Base-by-base conservation (phyloP, 2,113 vertebrate genomes). In the Amphiprion percula region DNA sequence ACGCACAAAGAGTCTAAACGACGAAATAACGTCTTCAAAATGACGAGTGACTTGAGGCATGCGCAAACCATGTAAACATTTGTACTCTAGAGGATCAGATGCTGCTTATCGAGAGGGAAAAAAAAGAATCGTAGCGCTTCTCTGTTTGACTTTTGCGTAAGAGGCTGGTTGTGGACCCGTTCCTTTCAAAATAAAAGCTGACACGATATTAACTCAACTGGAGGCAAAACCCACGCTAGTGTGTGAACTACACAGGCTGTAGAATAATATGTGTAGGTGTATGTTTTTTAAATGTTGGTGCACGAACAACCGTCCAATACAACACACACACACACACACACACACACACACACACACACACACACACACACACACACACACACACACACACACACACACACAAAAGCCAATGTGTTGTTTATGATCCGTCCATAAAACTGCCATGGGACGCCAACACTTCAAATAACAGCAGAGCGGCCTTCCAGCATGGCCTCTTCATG, bases 61-160 rank as follows among this genome's bases (percentile, higher is more conserved):
- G 93, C 94, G 87, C 75, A 85, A 85, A 90, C 78, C 68, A 80
- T 94, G 93, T 94, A 94, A 95, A 94, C 92, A 93, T 91, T 56
- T 85, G 50, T 53, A 81, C 69, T 72, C 66, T 54, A 79, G 73
- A 86, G 75, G n/a, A 61, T 76, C 24, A 37, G 41, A 67, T 72
- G 78, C 28, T 67, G 62, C 53, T 37, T 7, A 37, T 30, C 15
- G 46, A 28, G 1, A 26, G 26, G 21, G 21, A 21, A 26, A 26
- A n/a, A 0, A n/a, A 69, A 24, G 33, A 69, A 76, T 5, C 17
- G 16, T 28, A 41, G 33, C 62, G 49, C 41, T 49, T 76, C 23
- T 79, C 49, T 47, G 17, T 23, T 54, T 60, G 33, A 86, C 63
- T 52, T 58, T 10, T 62, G 59, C 19, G 58, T 41, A 55, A 21